Conservation (phyloP, 2,797 vertebrate species). For the Agapornis canus region DNA sequence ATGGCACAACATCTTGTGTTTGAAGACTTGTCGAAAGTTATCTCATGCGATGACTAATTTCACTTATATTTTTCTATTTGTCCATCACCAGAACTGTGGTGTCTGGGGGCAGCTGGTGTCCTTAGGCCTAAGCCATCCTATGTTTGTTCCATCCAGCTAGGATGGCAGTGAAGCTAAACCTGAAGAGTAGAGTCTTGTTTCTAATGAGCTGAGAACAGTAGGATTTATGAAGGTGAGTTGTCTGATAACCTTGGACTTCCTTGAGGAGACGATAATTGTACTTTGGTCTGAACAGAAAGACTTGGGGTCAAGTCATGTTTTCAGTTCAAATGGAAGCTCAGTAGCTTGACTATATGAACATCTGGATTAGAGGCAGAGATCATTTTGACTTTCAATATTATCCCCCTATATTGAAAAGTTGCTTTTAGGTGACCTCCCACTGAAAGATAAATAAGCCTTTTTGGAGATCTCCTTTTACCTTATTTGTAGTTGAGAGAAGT, state of each 20-base stretch:
- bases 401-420: not conserved
- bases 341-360: not conserved
- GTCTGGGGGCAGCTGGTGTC: not conserved
- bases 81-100: not conserved
- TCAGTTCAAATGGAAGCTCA: not conserved
- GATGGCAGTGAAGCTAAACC: not conserved
- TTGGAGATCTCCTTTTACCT: not conserved
- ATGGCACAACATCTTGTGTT: not conserved
- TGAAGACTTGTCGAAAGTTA: not conserved
- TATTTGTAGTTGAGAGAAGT: not conserved
- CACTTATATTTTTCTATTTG: not conserved
- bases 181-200: not conserved
- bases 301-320: accelerated
- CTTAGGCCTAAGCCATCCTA: not conserved
- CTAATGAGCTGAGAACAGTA: not conserved
- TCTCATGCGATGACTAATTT: not conserved
- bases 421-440: not conserved
- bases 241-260: not conserved
- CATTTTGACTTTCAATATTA: not conserved
- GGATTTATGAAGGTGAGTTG: not conserved
- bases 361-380: not conserved
- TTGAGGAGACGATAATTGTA: not conserved
- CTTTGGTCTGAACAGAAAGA: not conserved
- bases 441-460: not conserved
- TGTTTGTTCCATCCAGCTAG: not conserved